Evolutionary conservation across 2,797 vertebrate genomes (phyloP), one percentile per base, ranked within the genome.

Genomic region (Myoxocephalus aenaeus): DNA sequence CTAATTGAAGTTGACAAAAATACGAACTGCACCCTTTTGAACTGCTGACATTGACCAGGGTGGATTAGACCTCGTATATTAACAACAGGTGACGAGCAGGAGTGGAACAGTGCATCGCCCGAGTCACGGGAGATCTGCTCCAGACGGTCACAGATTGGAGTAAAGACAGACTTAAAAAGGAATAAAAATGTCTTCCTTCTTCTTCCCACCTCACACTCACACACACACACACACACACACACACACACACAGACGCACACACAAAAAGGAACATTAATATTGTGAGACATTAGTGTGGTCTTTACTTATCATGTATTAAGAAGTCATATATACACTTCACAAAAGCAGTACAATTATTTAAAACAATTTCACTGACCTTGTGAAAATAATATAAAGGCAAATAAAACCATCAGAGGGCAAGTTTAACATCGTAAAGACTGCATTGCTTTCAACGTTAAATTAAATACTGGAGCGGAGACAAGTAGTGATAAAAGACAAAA

Each of bases 1-100:
- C 96, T 97, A 97, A 97, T 97, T 96, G 95, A 96, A 97, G 94
- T 88, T 94, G 97, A 97, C 96, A 96, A 97, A 96, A 96, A 96
- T 96, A 96, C 94, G 93, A 95, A 95, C 95, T 94, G 95, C 93
- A 91, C 93, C 95, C 96, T 96, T 96, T 96, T 96, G 96, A 97
- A 96, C 96, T 92, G 95, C 96, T 97, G 96, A 98, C 95, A 96
- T 93, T 94, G 95, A 94, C 90, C 96, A 96, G 95, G 88, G 92
- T 83, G 96, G 96, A 97, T 97, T 97, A 97, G 93, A 87, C 69
- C 13, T 94, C 79, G 86, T 93, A 96, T 96, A 97, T 97, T 96
- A 96, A 96, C 95, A 98, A 97, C 96, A 97, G 96, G 96, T 96
- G 96, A 96, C 92, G 84, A 86, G 84, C 85, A 75, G 83, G 65